Conservation (phyloP, 2,888 invertebrate genomes). For the Apomyelois bistriatella region DNA sequence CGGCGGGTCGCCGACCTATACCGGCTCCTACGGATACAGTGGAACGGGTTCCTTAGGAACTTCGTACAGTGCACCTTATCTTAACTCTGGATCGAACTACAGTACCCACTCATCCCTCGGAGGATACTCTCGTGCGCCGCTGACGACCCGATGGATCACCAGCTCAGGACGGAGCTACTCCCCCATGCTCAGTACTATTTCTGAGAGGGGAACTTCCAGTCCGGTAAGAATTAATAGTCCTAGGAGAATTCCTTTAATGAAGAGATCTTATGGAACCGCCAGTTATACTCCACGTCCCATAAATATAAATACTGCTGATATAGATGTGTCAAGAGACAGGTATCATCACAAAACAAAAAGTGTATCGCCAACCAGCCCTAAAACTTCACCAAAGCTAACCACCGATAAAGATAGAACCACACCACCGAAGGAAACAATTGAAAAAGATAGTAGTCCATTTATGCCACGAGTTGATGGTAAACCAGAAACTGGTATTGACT, state of each 20-base stretch:
- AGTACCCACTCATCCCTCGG: constrained; percentile 72
- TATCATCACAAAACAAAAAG: constrained; percentile 64
- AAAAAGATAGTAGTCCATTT: constrained; percentile 58
- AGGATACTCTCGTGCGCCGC: constrained; percentile 76
- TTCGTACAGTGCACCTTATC: constrained; percentile 73
- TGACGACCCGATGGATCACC: constrained; percentile 59
- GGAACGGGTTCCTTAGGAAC: constrained; percentile 62
- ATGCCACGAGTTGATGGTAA: constrained; percentile 71
- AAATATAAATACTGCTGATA: constrained; percentile 90
- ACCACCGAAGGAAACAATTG: constrained; percentile 38
- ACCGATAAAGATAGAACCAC: constrained; percentile 48
- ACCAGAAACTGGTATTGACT: constrained; percentile 64
- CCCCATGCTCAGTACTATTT: constrained; percentile 87
- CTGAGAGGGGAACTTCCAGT: constrained; percentile 60
- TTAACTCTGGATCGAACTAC: constrained; percentile 70
- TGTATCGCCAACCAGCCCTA: constrained; percentile 25
- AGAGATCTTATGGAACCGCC: constrained; percentile 67
- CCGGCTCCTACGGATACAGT: constrained; percentile 67
- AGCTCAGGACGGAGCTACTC: constrained; percentile 80
- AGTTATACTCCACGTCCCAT: constrained; percentile 81
- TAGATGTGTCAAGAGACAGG: constrained; percentile 87
- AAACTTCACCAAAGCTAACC: constrained; percentile 36
- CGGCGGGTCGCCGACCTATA: constrained; percentile 70
- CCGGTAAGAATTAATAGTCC: constrained; percentile 67
- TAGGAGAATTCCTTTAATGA: constrained; percentile 68